phyloP scores from a whole-genome alignment of 2,888 invertebrate genomes.

The Sinelater perroti region DNA sequence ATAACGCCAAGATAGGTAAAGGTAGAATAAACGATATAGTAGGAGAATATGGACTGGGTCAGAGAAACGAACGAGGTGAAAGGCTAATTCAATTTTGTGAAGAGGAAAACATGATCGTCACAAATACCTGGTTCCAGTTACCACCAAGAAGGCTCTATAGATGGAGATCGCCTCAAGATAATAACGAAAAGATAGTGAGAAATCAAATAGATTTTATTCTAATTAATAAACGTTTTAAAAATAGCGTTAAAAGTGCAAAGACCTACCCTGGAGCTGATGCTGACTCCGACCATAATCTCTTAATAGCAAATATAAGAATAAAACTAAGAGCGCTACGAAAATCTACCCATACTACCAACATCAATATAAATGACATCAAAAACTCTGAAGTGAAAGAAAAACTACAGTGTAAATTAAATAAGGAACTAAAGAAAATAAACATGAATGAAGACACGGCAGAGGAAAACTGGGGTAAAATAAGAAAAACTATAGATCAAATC shows the following conservation, averaged over 20 bases:
- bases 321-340: too few species aligned
- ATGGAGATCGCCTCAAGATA: not conserved
- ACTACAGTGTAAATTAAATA: too few species aligned
- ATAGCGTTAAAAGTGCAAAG: not conserved
- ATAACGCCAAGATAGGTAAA: not conserved
- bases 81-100: not conserved
- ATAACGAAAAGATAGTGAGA: not conserved
- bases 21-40: not conserved
- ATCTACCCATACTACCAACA: too few species aligned
- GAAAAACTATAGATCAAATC: too few species aligned
- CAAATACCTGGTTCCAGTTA: not conserved
- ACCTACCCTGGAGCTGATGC: not conserved
- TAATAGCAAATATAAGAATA: too few species aligned
- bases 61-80: not conserved
- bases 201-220: constrained; percentile 7
- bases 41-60: not conserved
- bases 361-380: too few species aligned
- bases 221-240: not conserved
- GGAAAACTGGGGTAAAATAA: too few species aligned
- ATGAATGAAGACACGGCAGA: too few species aligned
- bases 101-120: not conserved
- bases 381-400: too few species aligned
- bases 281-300: not conserved
- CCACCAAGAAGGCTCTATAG: not conserved
- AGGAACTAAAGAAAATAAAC: too few species aligned